Percentiles rank a stretch among this genome's conserved stretches.
Conservation (phyloP, 2,888 invertebrate genomes). For the Tortrix viridana region DNA sequence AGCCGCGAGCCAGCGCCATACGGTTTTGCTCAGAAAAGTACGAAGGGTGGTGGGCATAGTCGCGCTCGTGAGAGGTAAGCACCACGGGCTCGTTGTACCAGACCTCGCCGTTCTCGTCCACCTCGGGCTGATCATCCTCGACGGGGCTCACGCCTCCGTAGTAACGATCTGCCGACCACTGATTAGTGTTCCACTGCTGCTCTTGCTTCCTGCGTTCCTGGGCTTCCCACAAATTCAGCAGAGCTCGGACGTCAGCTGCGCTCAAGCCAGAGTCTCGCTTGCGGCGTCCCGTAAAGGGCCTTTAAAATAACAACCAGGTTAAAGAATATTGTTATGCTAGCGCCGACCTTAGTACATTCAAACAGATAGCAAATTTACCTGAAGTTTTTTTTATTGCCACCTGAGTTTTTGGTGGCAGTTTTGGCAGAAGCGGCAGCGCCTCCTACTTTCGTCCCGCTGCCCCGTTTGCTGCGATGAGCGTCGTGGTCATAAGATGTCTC, state of each 20-base stretch:
- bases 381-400: slow-evolving; percentile 78
- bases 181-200: slow-evolving; percentile 69
- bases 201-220: slow-evolving; percentile 82
- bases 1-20: slow-evolving; percentile 68
- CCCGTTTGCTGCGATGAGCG: slow-evolving; percentile 33
- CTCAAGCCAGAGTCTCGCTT: slow-evolving; percentile 86
- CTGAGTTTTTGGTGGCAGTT: slow-evolving; percentile 74
- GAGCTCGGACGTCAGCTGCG: slow-evolving; percentile 85
- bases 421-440: slow-evolving; percentile 79
- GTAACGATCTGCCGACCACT: slow-evolving; percentile 71
- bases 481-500: slow-evolving; percentile 22
- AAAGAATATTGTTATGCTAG: background rate
- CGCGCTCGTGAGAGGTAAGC: slow-evolving; percentile 71
- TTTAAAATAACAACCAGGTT: slow-evolving; percentile 45
- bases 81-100: slow-evolving; percentile 85
- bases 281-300: slow-evolving; percentile 78
- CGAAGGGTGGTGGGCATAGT: slow-evolving; percentile 69
- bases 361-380: slow-evolving; percentile 54
- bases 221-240: slow-evolving; percentile 85
- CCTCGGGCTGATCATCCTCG: slow-evolving; percentile 79
- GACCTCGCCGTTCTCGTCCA: slow-evolving; percentile 81
- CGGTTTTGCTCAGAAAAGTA: slow-evolving; percentile 80
- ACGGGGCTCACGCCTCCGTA: slow-evolving; percentile 67
- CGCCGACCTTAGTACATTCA: slow-evolving; percentile 23
- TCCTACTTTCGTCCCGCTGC: slow-evolving; percentile 70